Percentiles rank a stretch among this genome's conserved stretches.
These are phyloP conservation scores for Paratrypauchen microcephalus DNA, from an alignment of 2,797 vertebrate species.

Conservation along the genomic window DNA sequence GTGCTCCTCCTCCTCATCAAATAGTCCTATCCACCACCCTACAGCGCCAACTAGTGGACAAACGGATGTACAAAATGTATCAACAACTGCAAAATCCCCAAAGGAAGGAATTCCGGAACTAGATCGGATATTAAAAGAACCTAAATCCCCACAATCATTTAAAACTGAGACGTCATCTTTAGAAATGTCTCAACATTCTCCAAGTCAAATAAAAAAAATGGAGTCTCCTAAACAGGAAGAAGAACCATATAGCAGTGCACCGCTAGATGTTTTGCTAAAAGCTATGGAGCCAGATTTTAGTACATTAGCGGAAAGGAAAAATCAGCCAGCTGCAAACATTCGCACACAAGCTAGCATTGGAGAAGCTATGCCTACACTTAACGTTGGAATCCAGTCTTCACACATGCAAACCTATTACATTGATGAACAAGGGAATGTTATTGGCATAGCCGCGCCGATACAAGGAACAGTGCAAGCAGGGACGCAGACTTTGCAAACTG, in stretches of 20 bases:
- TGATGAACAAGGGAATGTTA: conserved; percentile 79
- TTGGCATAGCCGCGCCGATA: conserved; percentile 67
- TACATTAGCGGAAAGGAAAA: conserved; percentile 85
- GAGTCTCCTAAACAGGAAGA: conserved; percentile 75
- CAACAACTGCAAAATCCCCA: conserved; percentile 46
- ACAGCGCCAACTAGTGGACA: conserved; percentile 62
- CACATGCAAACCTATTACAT: conserved; percentile 79
- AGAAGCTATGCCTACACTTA: conserved; percentile 75
- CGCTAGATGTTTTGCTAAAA: conserved; percentile 94
- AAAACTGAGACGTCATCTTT: conserved; percentile 60
- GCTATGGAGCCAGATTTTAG: conserved; percentile 98
- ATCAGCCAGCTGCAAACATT: conserved; percentile 79
- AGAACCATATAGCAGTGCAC: conserved; percentile 79
- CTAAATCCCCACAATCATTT: conserved; percentile 63
- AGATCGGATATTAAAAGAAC: conserved; percentile 64
- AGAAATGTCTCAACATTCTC: conserved; percentile 57
- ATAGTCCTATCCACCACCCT: conserved; percentile 61
- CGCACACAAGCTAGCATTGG: conserved; percentile 54
- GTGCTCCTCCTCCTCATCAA: conserved; percentile 58
- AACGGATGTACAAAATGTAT: conserved; percentile 76
- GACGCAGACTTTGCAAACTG: conserved; percentile 66
- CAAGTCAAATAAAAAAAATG: conserved; percentile 68
- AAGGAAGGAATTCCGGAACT: conserved; percentile 48
- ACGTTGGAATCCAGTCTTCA: conserved; percentile 66
- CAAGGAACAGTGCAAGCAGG: conserved; percentile 73